Evolutionary conservation across 2,797 vertebrate species (phyloP).

Genomic region (Chrosomus eos): DNA sequence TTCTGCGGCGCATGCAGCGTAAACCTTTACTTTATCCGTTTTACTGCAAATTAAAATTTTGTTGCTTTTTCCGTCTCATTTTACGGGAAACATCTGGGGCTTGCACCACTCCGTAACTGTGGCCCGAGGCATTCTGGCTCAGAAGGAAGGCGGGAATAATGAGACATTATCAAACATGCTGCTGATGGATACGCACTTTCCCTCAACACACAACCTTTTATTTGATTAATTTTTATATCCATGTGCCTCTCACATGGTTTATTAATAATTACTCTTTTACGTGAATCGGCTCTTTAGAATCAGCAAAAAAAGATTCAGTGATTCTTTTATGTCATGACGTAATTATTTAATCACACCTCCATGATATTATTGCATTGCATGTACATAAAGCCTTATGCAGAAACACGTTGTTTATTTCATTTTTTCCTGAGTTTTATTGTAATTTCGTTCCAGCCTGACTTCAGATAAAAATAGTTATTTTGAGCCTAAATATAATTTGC

Average conservation of each 20-base stretch:
- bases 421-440: neutral
- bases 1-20: slow-evolving; percentile 71
- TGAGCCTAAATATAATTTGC: neutral
- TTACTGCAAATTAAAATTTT: slow-evolving; percentile 85
- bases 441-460: neutral
- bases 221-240: neutral
- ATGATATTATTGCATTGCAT: neutral
- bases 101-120: slow-evolving; percentile 70
- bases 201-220: slow-evolving; percentile 24
- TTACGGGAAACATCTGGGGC: slow-evolving; percentile 86
- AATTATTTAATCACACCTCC: neutral
- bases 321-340: neutral
- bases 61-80: slow-evolving; percentile 86
- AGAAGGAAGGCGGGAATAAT: slow-evolving; percentile 71
- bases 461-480: neutral
- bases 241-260: neutral
- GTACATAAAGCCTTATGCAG: neutral
- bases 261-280: neutral
- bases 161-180: slow-evolving; percentile 77
- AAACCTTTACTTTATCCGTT: slow-evolving; percentile 81
- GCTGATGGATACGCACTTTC: slow-evolving; percentile 65
- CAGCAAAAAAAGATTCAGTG: neutral
- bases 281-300: neutral
- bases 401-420: neutral
- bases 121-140: slow-evolving; percentile 71